phyloP scores from a whole-genome alignment of 2,888 invertebrate species.

The Phortica okadai region DNA sequence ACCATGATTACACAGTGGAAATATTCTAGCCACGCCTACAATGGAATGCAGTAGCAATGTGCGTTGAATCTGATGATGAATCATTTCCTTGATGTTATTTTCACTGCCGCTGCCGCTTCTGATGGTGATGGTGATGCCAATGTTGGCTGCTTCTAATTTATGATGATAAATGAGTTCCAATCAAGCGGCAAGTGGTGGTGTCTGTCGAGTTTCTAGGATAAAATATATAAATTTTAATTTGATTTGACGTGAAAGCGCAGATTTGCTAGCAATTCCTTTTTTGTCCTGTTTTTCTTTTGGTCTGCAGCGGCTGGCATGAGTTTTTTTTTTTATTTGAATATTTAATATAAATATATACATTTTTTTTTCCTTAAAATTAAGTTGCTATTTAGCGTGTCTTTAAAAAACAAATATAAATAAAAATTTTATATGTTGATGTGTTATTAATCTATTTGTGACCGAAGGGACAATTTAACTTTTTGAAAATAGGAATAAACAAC shows the following conservation, averaged over 20 bases:
- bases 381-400: too few species aligned
- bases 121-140: slow-evolving; percentile 12
- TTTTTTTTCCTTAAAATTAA: too few species aligned
- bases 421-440: too few species aligned
- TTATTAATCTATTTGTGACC: too few species aligned
- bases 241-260: slow-evolving; percentile 33
- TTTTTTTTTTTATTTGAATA: slow-evolving; percentile 27
- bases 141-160: slow-evolving; percentile 57
- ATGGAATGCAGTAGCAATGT: slow-evolving; percentile 6
- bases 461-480: too few species aligned
- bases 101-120: background rate
- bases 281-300: background rate
- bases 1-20: slow-evolving; percentile 64
- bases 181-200: slow-evolving; percentile 66
- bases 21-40: slow-evolving; percentile 27
- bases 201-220: slow-evolving; percentile 45
- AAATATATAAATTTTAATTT: slow-evolving; percentile 37
- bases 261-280: slow-evolving; percentile 18
- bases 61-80: slow-evolving; percentile 57
- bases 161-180: slow-evolving; percentile 71
- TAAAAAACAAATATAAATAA: too few species aligned
- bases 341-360: background rate
- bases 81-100: slow-evolving; percentile 54
- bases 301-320: background rate
- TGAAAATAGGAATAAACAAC: too few species aligned